A percentile compares a stretch with the other conserved stretches of the same genome.
phyloP scores from a whole-genome alignment of 1,140 invertebrate genomes.

The Polyergus mexicanus region DNA sequence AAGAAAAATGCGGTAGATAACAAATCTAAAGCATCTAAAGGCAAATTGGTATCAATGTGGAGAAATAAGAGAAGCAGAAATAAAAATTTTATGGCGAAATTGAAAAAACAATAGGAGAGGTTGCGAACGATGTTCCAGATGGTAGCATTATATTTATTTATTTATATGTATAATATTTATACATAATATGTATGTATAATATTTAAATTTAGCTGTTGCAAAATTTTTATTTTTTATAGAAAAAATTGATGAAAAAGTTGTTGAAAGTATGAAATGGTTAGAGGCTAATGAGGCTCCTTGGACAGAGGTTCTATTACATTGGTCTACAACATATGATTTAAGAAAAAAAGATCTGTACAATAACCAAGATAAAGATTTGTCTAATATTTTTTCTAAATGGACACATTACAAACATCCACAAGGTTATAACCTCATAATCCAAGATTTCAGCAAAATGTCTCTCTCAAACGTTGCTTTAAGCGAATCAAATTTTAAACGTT shows the following conservation, averaged over 20 bases:
- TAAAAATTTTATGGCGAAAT: neutral
- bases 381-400: slow-evolving; percentile 3
- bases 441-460: slow-evolving; percentile 10
- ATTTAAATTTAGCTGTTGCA: neutral
- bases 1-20: neutral
- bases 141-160: neutral
- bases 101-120: neutral
- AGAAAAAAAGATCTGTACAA: slow-evolving; percentile 1
- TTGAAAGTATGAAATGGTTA: slow-evolving; percentile 3
- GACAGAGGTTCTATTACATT: neutral
- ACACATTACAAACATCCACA: slow-evolving; percentile 5
- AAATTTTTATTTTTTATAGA: slow-evolving; percentile 12
- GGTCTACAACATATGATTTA: slow-evolving; percentile 7
- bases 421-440: neutral
- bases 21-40: slow-evolving; percentile 14
- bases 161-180: neutral
- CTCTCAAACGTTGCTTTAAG: neutral
- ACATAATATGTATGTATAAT: neutral
- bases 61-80: neutral
- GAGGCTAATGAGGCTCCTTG: neutral
- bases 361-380: slow-evolving; percentile 8
- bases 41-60: neutral
- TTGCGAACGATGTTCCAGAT: neutral
- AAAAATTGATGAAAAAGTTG: neutral
- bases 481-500: neutral